Percentiles rank a stretch among this genome's conserved stretches.
Evolutionary conservation across 2,888 invertebrate species (phyloP).

Genomic region (Luffia ferchaultella): DNA sequence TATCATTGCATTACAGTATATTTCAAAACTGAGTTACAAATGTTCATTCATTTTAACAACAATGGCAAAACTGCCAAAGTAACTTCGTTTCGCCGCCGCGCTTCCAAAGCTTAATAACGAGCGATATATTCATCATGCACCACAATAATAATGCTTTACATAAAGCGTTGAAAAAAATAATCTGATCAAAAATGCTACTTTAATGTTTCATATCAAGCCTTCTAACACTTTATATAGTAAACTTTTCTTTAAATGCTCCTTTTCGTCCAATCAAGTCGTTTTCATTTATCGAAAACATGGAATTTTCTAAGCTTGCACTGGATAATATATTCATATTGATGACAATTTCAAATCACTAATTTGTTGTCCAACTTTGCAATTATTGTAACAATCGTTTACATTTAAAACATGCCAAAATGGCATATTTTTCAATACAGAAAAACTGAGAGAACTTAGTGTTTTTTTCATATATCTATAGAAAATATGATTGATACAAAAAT

Average conservation of each 20-base stretch:
- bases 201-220: constrained; percentile 54
- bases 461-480: too few relatives aligned
- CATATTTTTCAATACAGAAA: too few relatives aligned
- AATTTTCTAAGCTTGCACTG: constrained; percentile 50
- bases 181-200: constrained; percentile 59
- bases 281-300: constrained; percentile 21
- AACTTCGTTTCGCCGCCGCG: constrained; percentile 33
- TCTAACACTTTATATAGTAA: constrained; percentile 56
- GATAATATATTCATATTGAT: constrained; percentile 11
- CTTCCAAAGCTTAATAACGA: constrained; percentile 38
- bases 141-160: constrained; percentile 49
- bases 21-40: constrained; percentile 65
- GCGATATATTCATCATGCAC: constrained; percentile 45
- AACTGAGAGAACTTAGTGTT: too few relatives aligned
- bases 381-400: too few relatives aligned
- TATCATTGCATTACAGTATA: constrained; percentile 47
- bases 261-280: constrained; percentile 40
- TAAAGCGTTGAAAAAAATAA: constrained; percentile 53
- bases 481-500: too few relatives aligned
- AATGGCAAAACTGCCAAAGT: constrained; percentile 44
- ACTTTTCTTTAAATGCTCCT: constrained; percentile 58
- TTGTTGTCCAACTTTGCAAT: too few relatives aligned
- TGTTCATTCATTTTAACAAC: constrained; percentile 48
- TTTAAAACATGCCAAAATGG: too few relatives aligned
- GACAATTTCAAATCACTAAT: too few relatives aligned